Base-by-base conservation (phyloP, 2,888 invertebrate species). In the Margaritifera margaritifera region DNA sequence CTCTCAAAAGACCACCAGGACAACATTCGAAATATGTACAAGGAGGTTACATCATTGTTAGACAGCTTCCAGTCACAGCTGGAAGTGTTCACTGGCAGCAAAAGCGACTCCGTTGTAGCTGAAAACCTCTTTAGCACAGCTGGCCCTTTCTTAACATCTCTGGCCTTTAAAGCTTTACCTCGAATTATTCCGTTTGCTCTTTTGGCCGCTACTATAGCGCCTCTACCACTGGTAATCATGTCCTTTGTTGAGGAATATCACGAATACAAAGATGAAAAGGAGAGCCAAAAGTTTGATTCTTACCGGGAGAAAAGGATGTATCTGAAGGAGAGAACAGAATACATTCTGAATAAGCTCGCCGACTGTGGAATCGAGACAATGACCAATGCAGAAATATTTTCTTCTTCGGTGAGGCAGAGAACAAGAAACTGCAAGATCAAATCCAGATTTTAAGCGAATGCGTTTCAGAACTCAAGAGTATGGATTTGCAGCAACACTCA, bases 221-320 rank as follows among this genome's bases (percentile, higher is more conserved):
- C 72, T 4, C 52, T 72, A 42, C 66, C 66, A 22, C 64, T 69
- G 0, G 19, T 66, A 24, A 42, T 62, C 15, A 60, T 42, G 15
- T 31, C 52, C 19, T 24, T 72, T 11, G 27, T 63, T n/a, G 72
- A 72, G 25, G 72, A 72, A 19, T 52, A 63, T 24, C 54, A 64
- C 11, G 61, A 66, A 6, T n/a, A 60, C 56, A 56, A 62, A 4
- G 54, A 69, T 25, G 69, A 66, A 42, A 8, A 61, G n/a, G 54
- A 60, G 53, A 31, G 72, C 19, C 31, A 51, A 8, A 31, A 64
- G 4, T 64, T 64, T 5, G 55, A 58, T 61, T 5, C 6, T 27
- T 19, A 69, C 24, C 54, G 50, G 22, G 64, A 62, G 6, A 42
- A 54, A 22, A 68, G 62, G 27, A 27, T 72, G 55, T 59, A 60